phyloP scores from a whole-genome alignment of 2,797 vertebrate genomes.

The Gymnothorax reevesii region DNA sequence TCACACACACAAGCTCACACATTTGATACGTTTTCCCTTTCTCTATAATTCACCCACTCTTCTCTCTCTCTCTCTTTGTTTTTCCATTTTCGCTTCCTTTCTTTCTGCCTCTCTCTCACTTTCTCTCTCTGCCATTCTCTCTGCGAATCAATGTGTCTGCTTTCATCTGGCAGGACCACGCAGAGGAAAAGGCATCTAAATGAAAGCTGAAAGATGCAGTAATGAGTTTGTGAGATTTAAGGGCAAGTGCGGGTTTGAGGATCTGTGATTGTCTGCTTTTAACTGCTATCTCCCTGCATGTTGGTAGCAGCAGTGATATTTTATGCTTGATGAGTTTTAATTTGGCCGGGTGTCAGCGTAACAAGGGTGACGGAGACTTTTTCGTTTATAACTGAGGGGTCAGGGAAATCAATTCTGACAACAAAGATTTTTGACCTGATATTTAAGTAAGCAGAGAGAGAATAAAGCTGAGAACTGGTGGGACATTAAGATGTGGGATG shows the following conservation, averaged over 20 bases:
- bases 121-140: not conserved
- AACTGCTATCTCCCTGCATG: not conserved
- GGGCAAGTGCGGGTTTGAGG: constrained; percentile 7
- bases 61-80: not conserved
- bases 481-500: not conserved
- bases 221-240: constrained; percentile 24
- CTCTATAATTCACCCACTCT: not conserved
- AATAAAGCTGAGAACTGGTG: not conserved
- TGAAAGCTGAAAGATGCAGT: constrained; percentile 24
- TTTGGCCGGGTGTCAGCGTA: not conserved
- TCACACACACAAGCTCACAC: not conserved
- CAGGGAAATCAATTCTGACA: constrained; percentile 27
- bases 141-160: not conserved
- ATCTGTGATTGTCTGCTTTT: not conserved
- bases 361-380: constrained; percentile 5
- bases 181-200: constrained; percentile 12
- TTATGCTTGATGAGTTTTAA: constrained; percentile 1
- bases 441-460: not conserved
- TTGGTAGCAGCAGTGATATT: not conserved
- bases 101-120: not conserved
- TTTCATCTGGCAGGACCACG: not conserved
- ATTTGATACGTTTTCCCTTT: not conserved
- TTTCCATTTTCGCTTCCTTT: not conserved
- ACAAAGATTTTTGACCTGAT: constrained; percentile 24
- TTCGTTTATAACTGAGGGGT: constrained; percentile 5